Evolutionary conservation across 2,797 vertebrate genomes (phyloP), one percentile per base, ranked within the genome.

Genomic region (Lacerta viridis): DNA sequence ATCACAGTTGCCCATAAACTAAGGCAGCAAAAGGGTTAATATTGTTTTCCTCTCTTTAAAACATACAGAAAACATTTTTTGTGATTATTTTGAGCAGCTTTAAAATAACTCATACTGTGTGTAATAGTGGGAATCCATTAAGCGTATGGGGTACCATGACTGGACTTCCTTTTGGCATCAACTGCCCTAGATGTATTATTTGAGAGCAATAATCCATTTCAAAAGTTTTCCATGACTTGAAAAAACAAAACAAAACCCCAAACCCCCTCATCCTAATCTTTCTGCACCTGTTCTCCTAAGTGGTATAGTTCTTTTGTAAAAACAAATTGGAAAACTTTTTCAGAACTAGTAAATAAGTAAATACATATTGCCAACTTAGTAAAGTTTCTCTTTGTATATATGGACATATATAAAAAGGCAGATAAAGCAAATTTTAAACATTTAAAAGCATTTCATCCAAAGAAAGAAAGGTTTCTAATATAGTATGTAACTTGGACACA

Each of bases 21-120:
- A 93, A 86, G 93, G 96, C 95, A 96, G 96, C 87, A 93, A 96
- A 95, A 95, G 95, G 96, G 90, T 95, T 96, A 94, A 92, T 88
- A 84, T 2, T 0, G 61, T 85, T 93, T 95, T 94, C 93, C 94
- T 91, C 93, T 93, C 92, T 92, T 93, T 90, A 46, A 41, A 92
- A 93, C 82, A 92, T 93, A 89, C 46, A 88, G 84, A 95, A 90
- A 94, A 36, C 80, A 92, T 84, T 93, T 94, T 88, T 85, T 46
- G 11, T 0, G 76, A 90, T 92, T 85, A 84, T 71, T 91, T 87
- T 85, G 83, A 93, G 90, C 36, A 89, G 78, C 85, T 92, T 55
- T 36, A 84, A 90, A 89, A 79, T 83, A 68, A 93, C 95, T 94
- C 91, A 94, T 92, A 92, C 89, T 89, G 0, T 71, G 6, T 90